Evolutionary conservation across 2,797 vertebrate species (phyloP), one percentile per base, ranked within the genome.

Genomic region (Harpagifer antarcticus): DNA sequence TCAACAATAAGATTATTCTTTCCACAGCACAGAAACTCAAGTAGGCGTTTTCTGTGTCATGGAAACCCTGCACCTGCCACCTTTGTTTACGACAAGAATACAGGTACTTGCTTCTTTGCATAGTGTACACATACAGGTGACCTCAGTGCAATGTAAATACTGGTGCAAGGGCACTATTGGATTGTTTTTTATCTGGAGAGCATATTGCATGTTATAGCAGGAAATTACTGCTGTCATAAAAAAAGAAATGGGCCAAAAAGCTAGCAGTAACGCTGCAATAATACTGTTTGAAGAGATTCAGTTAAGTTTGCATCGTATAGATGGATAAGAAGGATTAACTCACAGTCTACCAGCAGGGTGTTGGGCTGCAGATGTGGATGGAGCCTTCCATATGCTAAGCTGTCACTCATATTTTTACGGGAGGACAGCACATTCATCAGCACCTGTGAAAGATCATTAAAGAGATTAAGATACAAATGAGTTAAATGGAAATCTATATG

Each of bases 381-480:
- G 76, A 99, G 96, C 72, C 98, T 95, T 52, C 97, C 97, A 43
- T 93, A 94, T 0, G 96, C 94, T 70, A 99, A 91, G 88, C 98
- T 99, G 89, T 99, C 97, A 83, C 95, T 99, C 92, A 99, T 93
- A 69, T 99, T 99, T 91, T 96, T 96, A 88, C 97, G 97, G 23
- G 95, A 94, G 0, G 97, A 97, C 84, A 99, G 88, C 83, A 99
- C 95, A 72, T 98, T 99, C 79, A 99, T 92, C 91, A 99, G 93
- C 88, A 99, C 98, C 98, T 99, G 91, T 49, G 14, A 47, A 55
- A 2, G 14, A 75, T 62, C 9, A 68, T 1, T 70, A 61, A 67
- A 67, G 9, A 63, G 4, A 74, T 55, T 10, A 37, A 56, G 4
- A 53, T 14, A n/a, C 17, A 48, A 81, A 61, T 17, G 57, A 67